Conservation (phyloP, 2,888 invertebrate species). For the Cantharis lateralis region DNA sequence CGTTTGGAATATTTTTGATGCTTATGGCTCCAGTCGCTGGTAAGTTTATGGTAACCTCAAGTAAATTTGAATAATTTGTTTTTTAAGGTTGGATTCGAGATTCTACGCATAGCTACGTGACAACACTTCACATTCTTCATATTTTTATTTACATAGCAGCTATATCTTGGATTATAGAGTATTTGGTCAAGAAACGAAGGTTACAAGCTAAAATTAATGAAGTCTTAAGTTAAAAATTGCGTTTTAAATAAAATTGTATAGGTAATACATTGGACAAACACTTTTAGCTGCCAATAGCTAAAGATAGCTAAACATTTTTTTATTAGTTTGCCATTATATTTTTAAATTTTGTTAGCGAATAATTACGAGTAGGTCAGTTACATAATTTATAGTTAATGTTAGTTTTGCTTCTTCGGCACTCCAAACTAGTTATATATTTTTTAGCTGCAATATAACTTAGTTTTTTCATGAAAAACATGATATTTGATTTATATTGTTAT, state of each 20-base stretch:
- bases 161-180: conserved; percentile 67
- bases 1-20: conserved; percentile 68
- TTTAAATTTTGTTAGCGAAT: too few relatives aligned
- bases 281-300: too few relatives aligned
- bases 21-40: conserved; percentile 69
- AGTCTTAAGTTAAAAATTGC: background rate
- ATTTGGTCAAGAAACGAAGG: conserved; percentile 43
- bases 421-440: too few relatives aligned
- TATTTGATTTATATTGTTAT: background rate
- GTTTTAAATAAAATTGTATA: too few relatives aligned
- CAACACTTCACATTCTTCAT: conserved; percentile 69
- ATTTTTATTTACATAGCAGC: conserved; percentile 68
- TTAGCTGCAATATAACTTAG: too few relatives aligned
- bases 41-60: conserved; percentile 48
- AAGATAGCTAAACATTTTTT: too few relatives aligned
- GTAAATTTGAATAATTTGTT: background rate
- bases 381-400: too few relatives aligned
- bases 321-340: too few relatives aligned
- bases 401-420: too few relatives aligned
- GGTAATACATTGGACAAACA: too few relatives aligned
- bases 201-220: background rate
- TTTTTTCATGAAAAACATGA: too few relatives aligned
- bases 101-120: conserved; percentile 61
- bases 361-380: too few relatives aligned
- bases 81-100: conserved; percentile 68